A percentile compares a stretch with the other conserved stretches of the same genome.
These are phyloP conservation scores for Sander vitreus DNA, from an alignment of 2,113 vertebrate species.

Conservation along the genomic window DNA sequence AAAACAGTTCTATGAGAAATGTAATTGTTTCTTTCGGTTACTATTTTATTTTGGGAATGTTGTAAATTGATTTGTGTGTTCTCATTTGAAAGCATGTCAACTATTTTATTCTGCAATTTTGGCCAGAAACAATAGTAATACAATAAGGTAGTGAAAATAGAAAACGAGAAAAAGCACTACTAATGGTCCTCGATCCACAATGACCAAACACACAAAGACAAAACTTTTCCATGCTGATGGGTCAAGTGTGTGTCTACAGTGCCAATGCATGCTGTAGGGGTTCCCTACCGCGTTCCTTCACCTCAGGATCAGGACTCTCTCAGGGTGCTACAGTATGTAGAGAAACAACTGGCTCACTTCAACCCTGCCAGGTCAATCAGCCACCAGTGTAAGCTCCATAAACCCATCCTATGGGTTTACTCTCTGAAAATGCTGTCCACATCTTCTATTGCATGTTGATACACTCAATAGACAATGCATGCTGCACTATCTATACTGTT, in stretches of 20 bases:
- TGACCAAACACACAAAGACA: slow-evolving; percentile 23
- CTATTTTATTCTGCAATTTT: background rate
- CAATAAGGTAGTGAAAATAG: background rate
- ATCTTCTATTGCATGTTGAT: slow-evolving; percentile 27
- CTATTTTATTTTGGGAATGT: background rate
- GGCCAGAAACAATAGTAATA: background rate
- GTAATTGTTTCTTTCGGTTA: background rate
- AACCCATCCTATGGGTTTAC: slow-evolving; percentile 34
- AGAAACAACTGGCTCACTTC: slow-evolving; percentile 84
- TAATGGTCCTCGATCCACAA: background rate
- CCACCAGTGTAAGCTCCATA: slow-evolving; percentile 77
- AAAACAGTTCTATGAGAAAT: background rate
- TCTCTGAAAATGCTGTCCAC: slow-evolving; percentile 11
- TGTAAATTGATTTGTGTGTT: background rate
- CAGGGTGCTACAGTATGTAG: slow-evolving; percentile 85
- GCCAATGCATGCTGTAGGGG: slow-evolving; percentile 73
- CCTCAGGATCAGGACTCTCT: slow-evolving; percentile 82
- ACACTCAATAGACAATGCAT: slow-evolving; percentile 25
- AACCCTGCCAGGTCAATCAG: slow-evolving; percentile 80
- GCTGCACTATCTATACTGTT: background rate
- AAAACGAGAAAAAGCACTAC: slow-evolving; percentile 11
- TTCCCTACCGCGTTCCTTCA: slow-evolving; percentile 76
- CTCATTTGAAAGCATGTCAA: background rate
- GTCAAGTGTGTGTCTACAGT: slow-evolving; percentile 75
- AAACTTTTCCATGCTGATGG: slow-evolving; percentile 39